Base-by-base conservation (phyloP, 2,113 vertebrate genomes). In the Oreochromis spilurus region DNA sequence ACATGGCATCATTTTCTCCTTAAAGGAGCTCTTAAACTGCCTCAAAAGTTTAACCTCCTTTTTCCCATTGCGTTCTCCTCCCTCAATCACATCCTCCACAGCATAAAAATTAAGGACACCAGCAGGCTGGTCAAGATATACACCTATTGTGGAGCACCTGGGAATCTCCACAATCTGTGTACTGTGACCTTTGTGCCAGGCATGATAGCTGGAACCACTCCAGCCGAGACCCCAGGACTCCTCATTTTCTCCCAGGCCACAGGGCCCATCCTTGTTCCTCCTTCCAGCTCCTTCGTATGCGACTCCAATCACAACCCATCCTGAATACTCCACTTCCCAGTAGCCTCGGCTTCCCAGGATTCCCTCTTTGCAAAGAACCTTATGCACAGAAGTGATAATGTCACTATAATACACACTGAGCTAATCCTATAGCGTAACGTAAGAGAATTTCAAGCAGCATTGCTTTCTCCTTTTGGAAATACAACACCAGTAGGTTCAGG, bases 91-190 rank as follows among this genome's bases (percentile, higher is more conserved):
- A 53, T 92, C 88, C 50, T 92, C 81, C 83, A 96, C 94, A 9
- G 87, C 86, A 16, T 95, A 96, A 82, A 92, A 94, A 77, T 90
- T 91, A 3, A 96, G 87, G 24, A 95, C 17, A 9, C 95, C 95
- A 4, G 89, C 93, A 4, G 95, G 95, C 87, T 96, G 95, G 84
- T 96, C 96, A 7, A 96, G 82, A 80, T 96, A 96, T 4, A 96
- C 70, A 1, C 96, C 96, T 1, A 96, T 85, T 6, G 53, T 81
- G 31, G 91, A 81, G 87, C 79, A 89, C 31, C 88, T 54, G 5
- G 94, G 92, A 9, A 91, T 19, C 4, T 70, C 91, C 5, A 0
- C 1, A 36, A 95, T 90, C 50, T 89, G 89, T 2, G n/a, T 4
- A 5, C 11, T 82, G 2, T 58, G 5, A 31, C 92, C 88, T 1